Conservation (phyloP, 2,888 invertebrate genomes). For the Sepioteuthis lessoniana region DNA sequence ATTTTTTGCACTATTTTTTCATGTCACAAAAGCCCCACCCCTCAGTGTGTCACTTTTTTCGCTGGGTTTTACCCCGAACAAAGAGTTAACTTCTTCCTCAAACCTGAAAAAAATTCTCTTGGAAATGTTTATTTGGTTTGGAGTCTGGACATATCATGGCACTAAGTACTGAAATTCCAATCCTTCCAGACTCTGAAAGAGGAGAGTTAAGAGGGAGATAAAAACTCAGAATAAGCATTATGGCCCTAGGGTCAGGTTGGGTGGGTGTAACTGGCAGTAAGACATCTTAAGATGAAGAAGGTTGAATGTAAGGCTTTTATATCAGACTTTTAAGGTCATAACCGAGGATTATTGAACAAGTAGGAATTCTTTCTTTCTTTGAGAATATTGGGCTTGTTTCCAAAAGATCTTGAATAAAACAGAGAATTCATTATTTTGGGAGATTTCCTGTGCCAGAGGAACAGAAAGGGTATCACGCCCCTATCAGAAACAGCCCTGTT, state of each 20-base stretch:
- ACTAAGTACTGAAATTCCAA: not conserved
- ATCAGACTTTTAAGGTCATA: not conserved
- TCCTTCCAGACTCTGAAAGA: not conserved
- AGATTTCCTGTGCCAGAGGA: not conserved
- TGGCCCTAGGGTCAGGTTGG: not conserved
- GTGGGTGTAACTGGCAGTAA: not conserved
- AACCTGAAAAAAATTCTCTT: not conserved
- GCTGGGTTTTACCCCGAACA: not conserved
- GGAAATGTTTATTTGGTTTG: not conserved
- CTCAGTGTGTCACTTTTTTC: not conserved
- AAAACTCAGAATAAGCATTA: not conserved
- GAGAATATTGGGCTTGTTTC: not conserved
- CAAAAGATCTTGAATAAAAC: not conserved
- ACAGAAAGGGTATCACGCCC: too few relatives aligned
- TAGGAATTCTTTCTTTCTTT: not conserved
- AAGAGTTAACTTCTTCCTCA: not conserved
- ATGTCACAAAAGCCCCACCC: not conserved
- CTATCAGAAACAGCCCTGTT: too few relatives aligned
- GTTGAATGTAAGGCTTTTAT: not conserved
- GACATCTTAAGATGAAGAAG: not conserved
- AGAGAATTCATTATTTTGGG: not conserved
- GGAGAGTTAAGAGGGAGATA: not conserved
- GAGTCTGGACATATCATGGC: not conserved
- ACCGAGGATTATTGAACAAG: not conserved
- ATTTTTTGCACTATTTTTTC: not conserved